Evolutionary conservation across 2,888 invertebrate species (phyloP), one percentile per base, ranked within the genome.

Genomic region (Sesia apiformis): DNA sequence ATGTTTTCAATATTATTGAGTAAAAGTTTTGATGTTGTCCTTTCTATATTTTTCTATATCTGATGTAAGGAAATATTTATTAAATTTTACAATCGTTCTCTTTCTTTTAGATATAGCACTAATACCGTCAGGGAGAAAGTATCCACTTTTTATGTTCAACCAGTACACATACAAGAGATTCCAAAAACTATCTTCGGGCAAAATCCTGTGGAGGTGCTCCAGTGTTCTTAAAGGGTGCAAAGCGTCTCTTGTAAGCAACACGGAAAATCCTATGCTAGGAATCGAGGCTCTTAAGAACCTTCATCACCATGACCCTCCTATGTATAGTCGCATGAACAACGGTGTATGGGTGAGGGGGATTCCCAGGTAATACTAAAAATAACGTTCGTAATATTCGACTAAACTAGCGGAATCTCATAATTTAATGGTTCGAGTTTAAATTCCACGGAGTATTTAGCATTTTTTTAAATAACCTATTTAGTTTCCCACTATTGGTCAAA

Each of bases 141-240:
- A 60, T 41, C 59, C 59, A 4, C 39, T 61, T 7, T 51, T 61
- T 6, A 53, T 61, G 57, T 53, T 54, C 39, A 52, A 58, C 38
- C 53, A 52, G 5, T 53, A 61, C 52, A 59, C 58, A 2, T 61
- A 61, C 53, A 57, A 55, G 38, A 49, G 55, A 5, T 53, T 52
- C 40, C 50, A 52, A 6, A 56, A 58, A 40, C 49, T 55, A 6
- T 52, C 54, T 8, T 52, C 57, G 3, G 61, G 60, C 4, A 53
- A 51, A n/a, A 55, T 60, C 8, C 52, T 56, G 2, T 64, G 63
- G 63, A 51, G 58, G 38, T 64, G 63, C 49, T 60, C 60, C 5
- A 55, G 56, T 4, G 46, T 53, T 6, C 50, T 55, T 3, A 61
- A 55, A 23, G 63, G 62, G 5, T 63, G 63, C 52, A 57, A 57